Conservation (phyloP, 1,140 invertebrate genomes). For the Achatina immaculata region DNA sequence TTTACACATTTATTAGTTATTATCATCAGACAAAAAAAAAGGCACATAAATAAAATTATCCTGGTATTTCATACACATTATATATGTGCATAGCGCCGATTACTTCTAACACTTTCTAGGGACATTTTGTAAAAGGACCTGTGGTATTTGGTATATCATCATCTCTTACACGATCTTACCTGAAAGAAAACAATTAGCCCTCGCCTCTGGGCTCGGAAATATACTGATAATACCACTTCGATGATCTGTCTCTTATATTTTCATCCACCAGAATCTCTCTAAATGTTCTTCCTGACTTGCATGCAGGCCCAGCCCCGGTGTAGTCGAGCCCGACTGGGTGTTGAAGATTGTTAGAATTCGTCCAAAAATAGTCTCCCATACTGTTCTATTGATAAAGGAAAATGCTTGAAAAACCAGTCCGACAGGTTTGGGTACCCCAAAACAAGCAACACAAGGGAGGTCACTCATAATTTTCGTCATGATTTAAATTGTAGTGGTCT, state of each 20-base stretch:
- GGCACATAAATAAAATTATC: no score
- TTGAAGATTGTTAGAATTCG: constrained; percentile 16
- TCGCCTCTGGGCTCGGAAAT: background rate
- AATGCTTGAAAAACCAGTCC: constrained; percentile 24
- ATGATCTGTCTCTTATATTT: background rate
- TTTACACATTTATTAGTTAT: no score
- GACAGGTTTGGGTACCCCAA: constrained; percentile 36
- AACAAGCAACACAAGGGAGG: background rate
- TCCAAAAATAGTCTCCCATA: constrained; percentile 44
- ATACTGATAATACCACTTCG: background rate
- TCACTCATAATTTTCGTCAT: background rate
- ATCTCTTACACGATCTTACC: background rate
- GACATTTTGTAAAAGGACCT: background rate
- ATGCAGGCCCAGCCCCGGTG: constrained; percentile 34
- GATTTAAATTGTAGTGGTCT: no score
- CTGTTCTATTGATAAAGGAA: background rate
- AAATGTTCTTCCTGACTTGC: background rate
- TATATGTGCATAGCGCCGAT: no score
- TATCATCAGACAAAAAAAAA: no score
- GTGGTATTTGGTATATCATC: background rate
- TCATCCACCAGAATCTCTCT: background rate
- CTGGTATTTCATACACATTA: no score
- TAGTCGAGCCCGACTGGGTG: constrained; percentile 30
- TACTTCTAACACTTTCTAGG: background rate
- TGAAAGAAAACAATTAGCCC: background rate